These are phyloP conservation scores for Chymomyza fuscimana DNA, from an alignment of 2,888 invertebrate species.

Conservation along the genomic window DNA sequence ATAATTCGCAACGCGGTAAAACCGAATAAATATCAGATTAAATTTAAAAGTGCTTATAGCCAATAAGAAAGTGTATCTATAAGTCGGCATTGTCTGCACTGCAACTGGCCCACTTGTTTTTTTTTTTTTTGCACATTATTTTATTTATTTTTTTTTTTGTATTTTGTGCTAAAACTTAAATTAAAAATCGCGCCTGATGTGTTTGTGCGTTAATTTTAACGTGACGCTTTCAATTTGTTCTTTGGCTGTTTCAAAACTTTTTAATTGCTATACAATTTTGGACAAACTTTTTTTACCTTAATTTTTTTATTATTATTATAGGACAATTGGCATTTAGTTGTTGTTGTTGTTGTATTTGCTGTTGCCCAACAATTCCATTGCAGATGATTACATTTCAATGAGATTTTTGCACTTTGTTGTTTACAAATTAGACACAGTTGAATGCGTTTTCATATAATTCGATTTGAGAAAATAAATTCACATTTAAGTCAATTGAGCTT, in stretches of 20 bases:
- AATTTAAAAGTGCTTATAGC: no score
- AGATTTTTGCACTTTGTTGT: neutral
- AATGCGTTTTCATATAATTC: slow-evolving; percentile 38
- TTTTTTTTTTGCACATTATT: no score
- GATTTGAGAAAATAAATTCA: slow-evolving; percentile 27
- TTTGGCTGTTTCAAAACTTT: slow-evolving; percentile 58
- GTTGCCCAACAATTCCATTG: slow-evolving; percentile 31
- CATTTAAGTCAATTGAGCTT: neutral
- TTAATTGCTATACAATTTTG: slow-evolving; percentile 67
- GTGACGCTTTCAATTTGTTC: slow-evolving; percentile 7
- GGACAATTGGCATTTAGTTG: slow-evolving; percentile 48
- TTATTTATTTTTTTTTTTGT: neutral
- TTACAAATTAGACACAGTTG: slow-evolving; percentile 49
- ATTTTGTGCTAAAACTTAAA: slow-evolving; percentile 37
- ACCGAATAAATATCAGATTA: no score
- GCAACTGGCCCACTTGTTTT: no score
- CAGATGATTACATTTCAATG: slow-evolving; percentile 46
- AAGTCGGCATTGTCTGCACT: no score
- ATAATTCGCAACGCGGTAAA: no score
- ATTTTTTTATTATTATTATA: neutral
- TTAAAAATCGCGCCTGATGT: slow-evolving; percentile 76
- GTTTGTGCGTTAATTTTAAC: slow-evolving; percentile 69
- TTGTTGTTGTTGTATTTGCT: slow-evolving; percentile 27
- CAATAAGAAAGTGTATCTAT: no score
- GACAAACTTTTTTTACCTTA: slow-evolving; percentile 13